These are phyloP conservation scores for Disparrhopalites patrizii DNA, from an alignment of 2,888 invertebrate species.

Conservation along the genomic window DNA sequence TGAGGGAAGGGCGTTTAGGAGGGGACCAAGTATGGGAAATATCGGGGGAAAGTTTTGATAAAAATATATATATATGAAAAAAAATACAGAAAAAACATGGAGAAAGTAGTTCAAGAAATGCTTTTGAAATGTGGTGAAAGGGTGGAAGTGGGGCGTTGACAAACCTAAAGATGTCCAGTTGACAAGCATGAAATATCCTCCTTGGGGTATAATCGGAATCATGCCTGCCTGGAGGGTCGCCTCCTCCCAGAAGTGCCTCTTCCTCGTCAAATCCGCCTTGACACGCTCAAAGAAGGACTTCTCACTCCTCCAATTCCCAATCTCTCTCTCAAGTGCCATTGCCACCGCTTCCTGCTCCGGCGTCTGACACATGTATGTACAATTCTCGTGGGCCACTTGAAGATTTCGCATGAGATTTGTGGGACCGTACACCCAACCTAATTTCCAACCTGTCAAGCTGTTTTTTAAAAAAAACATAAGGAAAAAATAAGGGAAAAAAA, in stretches of 20 bases:
- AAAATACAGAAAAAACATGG: not conserved
- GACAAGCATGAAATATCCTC: constrained; percentile 95
- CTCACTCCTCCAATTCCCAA: constrained; percentile 64
- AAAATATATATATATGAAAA: not conserved
- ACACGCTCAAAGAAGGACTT: constrained; percentile 74
- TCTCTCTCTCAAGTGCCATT: constrained; percentile 79
- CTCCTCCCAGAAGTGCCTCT: constrained; percentile 74
- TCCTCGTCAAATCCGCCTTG: constrained; percentile 67
- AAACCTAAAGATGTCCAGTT: constrained; percentile 76
- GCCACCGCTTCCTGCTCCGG: constrained; percentile 93
- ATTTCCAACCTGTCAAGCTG: constrained; percentile 59
- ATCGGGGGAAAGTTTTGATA: no score
- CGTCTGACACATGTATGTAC: constrained; percentile 78
- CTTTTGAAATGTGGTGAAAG: not conserved
- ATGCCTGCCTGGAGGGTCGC: constrained; percentile 75
- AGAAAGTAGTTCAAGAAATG: not conserved
- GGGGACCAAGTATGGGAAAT: no score
- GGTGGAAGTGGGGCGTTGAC: not conserved
- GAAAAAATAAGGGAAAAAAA: no score
- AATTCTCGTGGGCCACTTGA: constrained; percentile 58
- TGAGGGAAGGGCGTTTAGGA: no score
- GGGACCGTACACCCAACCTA: constrained; percentile 61
- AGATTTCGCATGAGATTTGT: constrained; percentile 54
- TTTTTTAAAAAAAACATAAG: constrained; percentile 51
- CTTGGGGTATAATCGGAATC: constrained; percentile 88